A percentile compares a stretch with the other conserved stretches of the same genome.
These are phyloP conservation scores for Orchestia grillus DNA, from an alignment of 1,140 invertebrate genomes.

Conservation along the genomic window DNA sequence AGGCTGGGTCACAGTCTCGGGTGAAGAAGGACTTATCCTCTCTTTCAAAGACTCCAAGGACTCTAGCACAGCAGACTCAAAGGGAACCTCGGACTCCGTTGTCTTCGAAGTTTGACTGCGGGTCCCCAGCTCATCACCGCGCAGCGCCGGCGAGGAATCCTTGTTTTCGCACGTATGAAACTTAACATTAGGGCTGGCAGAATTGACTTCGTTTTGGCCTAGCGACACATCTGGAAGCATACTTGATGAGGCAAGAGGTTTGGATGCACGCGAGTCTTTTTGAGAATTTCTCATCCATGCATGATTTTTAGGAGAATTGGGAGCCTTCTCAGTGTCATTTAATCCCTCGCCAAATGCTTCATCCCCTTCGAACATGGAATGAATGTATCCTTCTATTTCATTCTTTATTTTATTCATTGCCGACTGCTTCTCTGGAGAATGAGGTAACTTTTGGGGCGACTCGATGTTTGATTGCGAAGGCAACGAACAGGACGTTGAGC, in stretches of 20 bases:
- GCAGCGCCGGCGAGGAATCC: not conserved
- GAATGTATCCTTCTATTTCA: not conserved
- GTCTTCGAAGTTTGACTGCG: not conserved
- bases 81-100: not conserved
- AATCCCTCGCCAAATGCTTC: not conserved
- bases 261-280: not conserved
- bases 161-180: not conserved
- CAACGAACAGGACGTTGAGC: not conserved
- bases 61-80: too few relatives aligned
- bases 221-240: not conserved
- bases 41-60: not conserved
- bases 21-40: not conserved
- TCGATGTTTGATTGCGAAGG: not conserved
- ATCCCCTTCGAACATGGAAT: not conserved
- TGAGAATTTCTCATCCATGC: not conserved
- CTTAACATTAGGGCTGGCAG: not conserved
- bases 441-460: not conserved
- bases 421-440: not conserved
- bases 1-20: not conserved
- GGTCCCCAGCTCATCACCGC: not conserved
- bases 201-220: not conserved
- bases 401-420: not conserved
- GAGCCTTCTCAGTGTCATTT: not conserved
- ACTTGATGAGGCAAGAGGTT: not conserved
- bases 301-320: not conserved